Base-by-base conservation (phyloP, 2,888 invertebrate species). In the Epirrita christyi region DNA sequence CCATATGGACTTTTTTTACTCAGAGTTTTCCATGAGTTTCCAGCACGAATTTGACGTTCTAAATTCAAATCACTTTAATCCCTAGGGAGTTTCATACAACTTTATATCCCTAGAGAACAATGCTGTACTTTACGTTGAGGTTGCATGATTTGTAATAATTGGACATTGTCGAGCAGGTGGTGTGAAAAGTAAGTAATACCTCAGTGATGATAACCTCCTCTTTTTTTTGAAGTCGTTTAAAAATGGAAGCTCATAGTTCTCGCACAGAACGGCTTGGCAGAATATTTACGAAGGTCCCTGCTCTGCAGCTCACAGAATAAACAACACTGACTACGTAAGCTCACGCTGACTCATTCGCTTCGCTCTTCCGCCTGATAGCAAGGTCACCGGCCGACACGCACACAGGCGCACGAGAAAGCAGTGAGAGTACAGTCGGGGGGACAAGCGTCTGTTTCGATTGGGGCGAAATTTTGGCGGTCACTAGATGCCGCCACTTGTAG, bases 291-390 rank as follows among this genome's bases (percentile, higher is more conserved):
- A 70, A 68, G 71, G 65, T 68, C 61, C 59, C 59, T 68, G 60
- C 61, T 67, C 66, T 66, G 55, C 63, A 21, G 21, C 21, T 21
- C 2, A 70, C 70, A 72, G 72, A 66, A 61, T 64, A 69, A 61
- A 67, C 61, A 68, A 67, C 72, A 38, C 36, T 36, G n/a, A 36
- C 11, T 36, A 36, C 11, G 65, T 56, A 53, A 52, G 54, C 59
- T 65, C 78, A 21, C 83, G 85, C 83, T 88, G 90, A 90, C 72
- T 91, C 91, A 89, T 79, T 74, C 76, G 78, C 86, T 85, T 90
- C 76, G 78, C 87, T 85, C 90, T 92, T 92, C 91, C 92, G 91
- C 89, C 88, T 91, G 91, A 92, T 92, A 90, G 91, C 90, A 89
- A 92, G 91, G 89, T 89, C 89, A 91, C 89, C 89, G 88, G 85